Conservation (phyloP, 2,888 invertebrate species). For the Cephus sareptanus region DNA sequence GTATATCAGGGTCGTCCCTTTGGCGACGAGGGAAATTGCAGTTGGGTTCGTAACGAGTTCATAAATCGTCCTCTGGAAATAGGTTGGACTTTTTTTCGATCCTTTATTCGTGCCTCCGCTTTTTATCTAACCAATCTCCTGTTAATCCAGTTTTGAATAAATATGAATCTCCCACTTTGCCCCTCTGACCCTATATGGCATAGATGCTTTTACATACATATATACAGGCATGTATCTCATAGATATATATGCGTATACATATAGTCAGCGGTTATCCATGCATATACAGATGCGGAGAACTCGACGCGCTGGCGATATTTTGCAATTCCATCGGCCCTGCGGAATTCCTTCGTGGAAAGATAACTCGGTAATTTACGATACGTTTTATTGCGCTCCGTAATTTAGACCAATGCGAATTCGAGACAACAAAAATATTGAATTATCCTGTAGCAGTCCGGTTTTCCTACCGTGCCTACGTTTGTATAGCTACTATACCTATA, state of each 20-base stretch:
- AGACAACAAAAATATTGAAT: conserved; percentile 9
- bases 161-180: conserved; percentile 29
- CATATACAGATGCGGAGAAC: not conserved
- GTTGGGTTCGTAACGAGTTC: conserved; percentile 35
- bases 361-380: conserved; percentile 7
- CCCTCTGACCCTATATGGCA: not conserved
- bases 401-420: conserved; percentile 3
- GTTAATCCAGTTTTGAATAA: conserved; percentile 37
- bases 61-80: conserved; percentile 37
- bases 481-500: too few relatives aligned
- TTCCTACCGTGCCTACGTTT: not conserved
- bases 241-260: too few relatives aligned
- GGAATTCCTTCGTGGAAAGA: not conserved
- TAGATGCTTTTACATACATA: not conserved
- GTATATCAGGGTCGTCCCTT: not conserved
- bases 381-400: conserved; percentile 2
- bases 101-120: conserved; percentile 25
- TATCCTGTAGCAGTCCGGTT: not conserved
- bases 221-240: not conserved
- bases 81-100: conserved; percentile 27
- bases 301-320: conserved; percentile 22
- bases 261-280: too few relatives aligned
- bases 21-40: not conserved
- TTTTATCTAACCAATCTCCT: conserved; percentile 35
- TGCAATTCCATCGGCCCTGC: conserved; percentile 28